phyloP scores from a whole-genome alignment of 2,113 vertebrate species.

The Colinus virginianus region DNA sequence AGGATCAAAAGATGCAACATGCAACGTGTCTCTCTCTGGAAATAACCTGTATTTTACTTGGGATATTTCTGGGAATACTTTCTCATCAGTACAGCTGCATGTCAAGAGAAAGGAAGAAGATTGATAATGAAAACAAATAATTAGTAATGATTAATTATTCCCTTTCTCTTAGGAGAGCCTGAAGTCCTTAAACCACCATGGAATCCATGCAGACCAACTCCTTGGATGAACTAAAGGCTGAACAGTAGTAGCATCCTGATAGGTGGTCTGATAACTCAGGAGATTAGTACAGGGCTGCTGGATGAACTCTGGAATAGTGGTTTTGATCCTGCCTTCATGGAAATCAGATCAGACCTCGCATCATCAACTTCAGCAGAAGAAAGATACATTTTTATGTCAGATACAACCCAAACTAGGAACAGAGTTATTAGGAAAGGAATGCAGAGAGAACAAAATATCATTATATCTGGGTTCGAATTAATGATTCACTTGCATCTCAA shows the following conservation, averaged over 20 bases:
- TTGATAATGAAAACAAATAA: conserved; percentile 19
- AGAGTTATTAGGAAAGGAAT: neutral
- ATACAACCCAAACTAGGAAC: neutral
- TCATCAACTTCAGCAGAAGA: neutral
- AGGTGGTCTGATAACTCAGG: conserved; percentile 22
- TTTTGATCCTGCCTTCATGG: neutral
- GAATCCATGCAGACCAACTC: conserved; percentile 19
- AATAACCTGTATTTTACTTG: neutral
- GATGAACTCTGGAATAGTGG: neutral
- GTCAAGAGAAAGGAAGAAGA: conserved; percentile 7
- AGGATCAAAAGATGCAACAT: neutral
- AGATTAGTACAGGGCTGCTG: conserved; percentile 4
- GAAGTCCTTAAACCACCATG: conserved; percentile 34
- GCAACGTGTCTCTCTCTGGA: neutral
- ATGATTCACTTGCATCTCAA: neutral
- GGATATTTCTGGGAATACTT: neutral
- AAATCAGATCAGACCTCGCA: neutral
- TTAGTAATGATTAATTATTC: conserved; percentile 26
- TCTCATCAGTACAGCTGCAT: neutral
- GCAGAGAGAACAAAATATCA: neutral
- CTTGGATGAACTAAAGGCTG: neutral
- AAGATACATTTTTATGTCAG: neutral
- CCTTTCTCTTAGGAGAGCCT: neutral
- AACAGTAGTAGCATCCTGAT: neutral
- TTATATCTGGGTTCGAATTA: neutral